Evolutionary conservation across 2,888 invertebrate genomes (phyloP).

Genomic region (Eurytoma californica): DNA sequence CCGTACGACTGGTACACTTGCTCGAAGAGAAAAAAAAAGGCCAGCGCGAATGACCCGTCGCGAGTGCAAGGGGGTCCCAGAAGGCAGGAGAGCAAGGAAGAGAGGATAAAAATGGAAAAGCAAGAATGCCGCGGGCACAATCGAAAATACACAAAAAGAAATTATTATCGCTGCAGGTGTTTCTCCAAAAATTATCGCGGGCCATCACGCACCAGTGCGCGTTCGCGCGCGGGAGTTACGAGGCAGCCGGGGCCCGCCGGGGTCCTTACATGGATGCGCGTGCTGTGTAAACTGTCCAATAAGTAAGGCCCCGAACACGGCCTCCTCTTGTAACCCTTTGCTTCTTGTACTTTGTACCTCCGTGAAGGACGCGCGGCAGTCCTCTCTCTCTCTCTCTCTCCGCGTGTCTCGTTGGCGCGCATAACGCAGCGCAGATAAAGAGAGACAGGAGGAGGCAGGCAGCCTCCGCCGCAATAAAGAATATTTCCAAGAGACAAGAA

Average conservation of each 20-base stretch:
- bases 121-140: constrained; percentile 28
- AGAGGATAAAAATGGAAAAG: constrained; percentile 12
- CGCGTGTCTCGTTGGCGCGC: neutral
- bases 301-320: constrained; percentile 71
- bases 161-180: constrained; percentile 55
- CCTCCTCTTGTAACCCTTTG: constrained; percentile 64
- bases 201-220: constrained; percentile 27
- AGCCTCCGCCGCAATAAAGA: constrained; percentile 67
- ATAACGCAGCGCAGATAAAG: constrained; percentile 32
- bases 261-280: constrained; percentile 59
- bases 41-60: neutral
- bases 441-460: constrained; percentile 39
- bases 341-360: constrained; percentile 65
- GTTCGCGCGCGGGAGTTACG: constrained; percentile 42
- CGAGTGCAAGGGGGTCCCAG: neutral
- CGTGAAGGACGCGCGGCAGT: constrained; percentile 50
- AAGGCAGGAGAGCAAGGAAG: neutral
- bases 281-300: constrained; percentile 73
- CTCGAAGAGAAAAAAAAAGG: neutral
- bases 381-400: neutral
- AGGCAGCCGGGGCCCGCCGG: constrained; percentile 9
- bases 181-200: constrained; percentile 48
- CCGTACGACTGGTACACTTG: no score
- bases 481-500: constrained; percentile 69
- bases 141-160: constrained; percentile 54